Base-by-base conservation (phyloP, 2,797 vertebrate species). In the Dendrocincla tyrannina region DNA sequence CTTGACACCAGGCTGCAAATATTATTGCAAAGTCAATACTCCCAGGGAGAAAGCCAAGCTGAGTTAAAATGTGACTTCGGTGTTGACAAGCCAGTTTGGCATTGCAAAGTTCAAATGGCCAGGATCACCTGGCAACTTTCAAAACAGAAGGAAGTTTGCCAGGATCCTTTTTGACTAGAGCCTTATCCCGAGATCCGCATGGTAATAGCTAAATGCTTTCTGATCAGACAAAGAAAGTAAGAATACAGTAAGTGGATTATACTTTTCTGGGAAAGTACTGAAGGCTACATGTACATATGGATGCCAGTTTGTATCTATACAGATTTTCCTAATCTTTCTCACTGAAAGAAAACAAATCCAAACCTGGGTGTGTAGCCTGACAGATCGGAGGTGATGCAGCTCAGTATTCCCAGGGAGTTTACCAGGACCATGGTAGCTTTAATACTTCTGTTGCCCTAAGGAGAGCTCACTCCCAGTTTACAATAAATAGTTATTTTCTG, bases 1-100 rank as follows among this genome's bases (percentile, higher is more conserved):
- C 95, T 88, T 96, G 89, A 95, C 96, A 96, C 80, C 52, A 46
- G 80, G 32, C 89, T 82, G 80, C 91, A 95, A 97, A 94, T 88
- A 94, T 90, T 94, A 96, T 76, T 95, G 83, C 56, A 90, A 86
- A 90, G 85, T 94, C 94, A 93, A 87, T 94, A 91, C 64, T 94
- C 93, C 88, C 88, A 82, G 70, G 88, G 88, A 91, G 67, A 86
- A 95, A 93, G 89, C 63, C 95, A 96, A 86, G 83, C 44, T 0
- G 1, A 93, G 93, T 79, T 94, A 94, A 96, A 96, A 96, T 80
- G 85, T 77, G 83, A 94, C 85, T 93, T 70, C 44, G 35, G 74
- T 96, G 91, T 86, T 95, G 93, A 96, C 85, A 95, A 96, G 79
- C 56, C 73, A 72, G 73, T 67, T 91, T 81, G 93, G 92, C 82